phyloP scores from a whole-genome alignment of 2,797 vertebrate genomes.

The Morelia viridis region DNA sequence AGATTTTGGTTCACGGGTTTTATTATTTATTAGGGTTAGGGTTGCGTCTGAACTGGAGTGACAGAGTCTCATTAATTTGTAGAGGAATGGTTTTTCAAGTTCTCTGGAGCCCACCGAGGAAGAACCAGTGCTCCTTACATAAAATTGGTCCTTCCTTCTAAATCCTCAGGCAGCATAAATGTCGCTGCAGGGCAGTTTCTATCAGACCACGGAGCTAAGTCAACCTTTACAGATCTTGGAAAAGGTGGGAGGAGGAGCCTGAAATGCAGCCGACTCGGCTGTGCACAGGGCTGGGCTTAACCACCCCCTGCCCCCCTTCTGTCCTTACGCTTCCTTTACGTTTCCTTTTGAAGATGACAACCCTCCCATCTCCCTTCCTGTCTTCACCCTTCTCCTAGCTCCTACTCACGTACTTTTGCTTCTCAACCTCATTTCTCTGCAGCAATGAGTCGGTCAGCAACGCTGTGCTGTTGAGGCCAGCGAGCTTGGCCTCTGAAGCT shows the following conservation, averaged over 20 bases:
- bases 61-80: neutral
- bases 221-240: neutral
- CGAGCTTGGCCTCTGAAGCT: constrained; percentile 67
- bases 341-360: too few relatives aligned
- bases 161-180: neutral
- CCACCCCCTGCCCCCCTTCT: too few relatives aligned
- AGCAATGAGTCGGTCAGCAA: constrained; percentile 74
- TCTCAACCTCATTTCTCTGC: constrained; percentile 82
- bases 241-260: neutral
- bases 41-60: neutral
- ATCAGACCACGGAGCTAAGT: neutral
- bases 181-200: neutral
- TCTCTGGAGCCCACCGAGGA: neutral
- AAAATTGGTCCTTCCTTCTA: neutral
- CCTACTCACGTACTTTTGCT: constrained; percentile 81
- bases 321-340: neutral
- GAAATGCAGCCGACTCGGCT: neutral
- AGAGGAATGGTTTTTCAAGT: neutral
- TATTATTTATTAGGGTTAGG: neutral
- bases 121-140: neutral
- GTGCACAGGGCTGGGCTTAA: neutral
- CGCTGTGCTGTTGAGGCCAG: constrained; percentile 78
- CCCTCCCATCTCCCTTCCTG: neutral
- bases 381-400: rapidly evolving
- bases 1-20: neutral